Percentiles rank a stretch among this genome's conserved stretches.
phyloP scores from a whole-genome alignment of 2,888 invertebrate genomes.

The Scaptomyza reducta region DNA sequence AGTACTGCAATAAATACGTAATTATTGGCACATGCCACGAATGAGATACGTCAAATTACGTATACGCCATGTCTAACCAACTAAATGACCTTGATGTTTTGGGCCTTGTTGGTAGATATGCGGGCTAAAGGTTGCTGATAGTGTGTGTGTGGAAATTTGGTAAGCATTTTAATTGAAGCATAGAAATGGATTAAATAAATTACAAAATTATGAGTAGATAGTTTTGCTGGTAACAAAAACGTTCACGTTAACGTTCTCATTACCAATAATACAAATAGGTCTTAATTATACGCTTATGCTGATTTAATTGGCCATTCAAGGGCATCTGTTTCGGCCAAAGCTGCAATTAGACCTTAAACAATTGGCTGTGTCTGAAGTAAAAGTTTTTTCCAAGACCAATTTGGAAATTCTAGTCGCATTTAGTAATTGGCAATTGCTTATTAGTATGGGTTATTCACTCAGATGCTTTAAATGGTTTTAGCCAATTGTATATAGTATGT shows the following conservation, averaged over 20 bases:
- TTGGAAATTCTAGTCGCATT: too few species aligned
- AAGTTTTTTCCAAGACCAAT: background rate
- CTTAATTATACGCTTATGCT: background rate
- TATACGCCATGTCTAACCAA: slow-evolving; percentile 20
- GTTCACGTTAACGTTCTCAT: background rate
- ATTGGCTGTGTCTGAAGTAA: background rate
- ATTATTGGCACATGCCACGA: slow-evolving; percentile 5
- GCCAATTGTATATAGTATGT: slow-evolving; percentile 13
- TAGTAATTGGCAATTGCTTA: too few species aligned
- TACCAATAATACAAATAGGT: background rate
- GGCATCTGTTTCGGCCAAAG: background rate
- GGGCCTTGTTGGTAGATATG: background rate
- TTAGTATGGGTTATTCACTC: background rate
- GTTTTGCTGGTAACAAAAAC: background rate
- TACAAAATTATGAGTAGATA: background rate
- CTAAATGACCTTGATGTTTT: slow-evolving; percentile 40
- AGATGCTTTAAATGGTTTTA: background rate
- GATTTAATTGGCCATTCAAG: slow-evolving; percentile 2
- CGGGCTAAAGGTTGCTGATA: background rate
- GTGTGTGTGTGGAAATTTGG: slow-evolving; percentile 5
- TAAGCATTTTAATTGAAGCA: slow-evolving; percentile 24
- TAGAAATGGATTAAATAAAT: slow-evolving; percentile 1
- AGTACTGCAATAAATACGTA: slow-evolving; percentile 27
- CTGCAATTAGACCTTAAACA: background rate
- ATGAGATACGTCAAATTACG: slow-evolving; percentile 21